Conservation (phyloP, 2,797 vertebrate genomes). For the Erethizon dorsatum region DNA sequence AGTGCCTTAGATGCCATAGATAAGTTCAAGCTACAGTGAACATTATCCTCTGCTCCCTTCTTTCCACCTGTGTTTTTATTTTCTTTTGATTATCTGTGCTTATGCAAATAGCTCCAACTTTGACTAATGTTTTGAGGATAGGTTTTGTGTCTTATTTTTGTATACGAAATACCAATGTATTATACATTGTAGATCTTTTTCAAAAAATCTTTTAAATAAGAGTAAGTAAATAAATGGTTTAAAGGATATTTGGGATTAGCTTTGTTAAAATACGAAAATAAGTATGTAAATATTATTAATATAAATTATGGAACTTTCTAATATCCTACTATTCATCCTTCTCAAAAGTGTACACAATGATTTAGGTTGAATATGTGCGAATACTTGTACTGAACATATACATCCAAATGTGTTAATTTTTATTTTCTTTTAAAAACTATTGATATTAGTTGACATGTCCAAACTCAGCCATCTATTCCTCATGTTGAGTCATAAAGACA, state of each 20-base stretch:
- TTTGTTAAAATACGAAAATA: conserved; percentile 56
- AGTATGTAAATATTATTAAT: conserved; percentile 36
- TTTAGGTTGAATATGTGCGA: conserved; percentile 43
- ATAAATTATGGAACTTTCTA: conserved; percentile 16
- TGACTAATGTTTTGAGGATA: conserved; percentile 38
- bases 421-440: conserved; percentile 78
- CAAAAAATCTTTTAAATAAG: background rate
- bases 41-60: background rate
- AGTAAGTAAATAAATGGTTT: conserved; percentile 30
- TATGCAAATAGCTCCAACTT: background rate
- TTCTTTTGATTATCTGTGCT: conserved; percentile 28
- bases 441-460: conserved; percentile 83
- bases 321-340: background rate
- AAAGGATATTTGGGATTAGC: background rate
- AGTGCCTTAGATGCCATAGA: background rate
- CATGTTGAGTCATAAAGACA: conserved; percentile 76
- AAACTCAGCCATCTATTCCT: conserved; percentile 81
- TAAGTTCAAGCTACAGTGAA: background rate
- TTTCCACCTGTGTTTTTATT: background rate
- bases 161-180: conserved; percentile 18
- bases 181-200: conserved; percentile 18
- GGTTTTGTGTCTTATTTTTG: background rate
- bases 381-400: conserved; percentile 67
- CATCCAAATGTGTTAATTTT: conserved; percentile 64
- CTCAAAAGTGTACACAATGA: background rate